phyloP scores from a whole-genome alignment of 2,113 vertebrate genomes.

The Urocolius indicus region DNA sequence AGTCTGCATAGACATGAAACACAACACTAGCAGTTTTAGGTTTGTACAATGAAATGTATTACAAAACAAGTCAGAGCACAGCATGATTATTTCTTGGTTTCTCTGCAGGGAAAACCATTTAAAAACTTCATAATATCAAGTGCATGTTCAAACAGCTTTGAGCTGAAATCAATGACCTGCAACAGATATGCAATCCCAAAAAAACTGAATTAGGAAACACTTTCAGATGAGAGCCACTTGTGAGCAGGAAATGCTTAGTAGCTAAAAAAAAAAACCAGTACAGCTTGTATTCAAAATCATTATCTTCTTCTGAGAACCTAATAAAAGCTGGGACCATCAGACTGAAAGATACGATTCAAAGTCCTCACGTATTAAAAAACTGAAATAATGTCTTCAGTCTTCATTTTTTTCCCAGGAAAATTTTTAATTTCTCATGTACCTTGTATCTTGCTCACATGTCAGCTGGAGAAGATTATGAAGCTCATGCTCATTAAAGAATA shows the following conservation, averaged over 20 bases:
- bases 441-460: neutral
- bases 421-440: neutral
- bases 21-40: rapidly evolving
- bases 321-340: neutral
- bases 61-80: neutral
- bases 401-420: neutral
- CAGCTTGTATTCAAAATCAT: neutral
- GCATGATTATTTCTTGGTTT: neutral
- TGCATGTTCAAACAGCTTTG: conserved; percentile 27
- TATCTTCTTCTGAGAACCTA: neutral
- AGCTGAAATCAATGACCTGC: conserved; percentile 46
- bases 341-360: neutral
- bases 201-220: conserved; percentile 33
- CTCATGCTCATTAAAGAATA: neutral
- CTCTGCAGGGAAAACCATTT: neutral
- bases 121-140: conserved; percentile 19
- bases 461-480: neutral
- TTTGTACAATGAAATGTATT: neutral
- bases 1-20: neutral
- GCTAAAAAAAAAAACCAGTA: neutral
- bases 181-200: conserved; percentile 11
- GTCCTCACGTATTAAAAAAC: neutral
- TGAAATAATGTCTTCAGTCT: neutral
- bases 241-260: conserved; percentile 37
- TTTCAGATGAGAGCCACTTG: conserved; percentile 31